Evolutionary conservation across 2,888 invertebrate genomes (phyloP).

Genomic region (Loripinus fragilis): DNA sequence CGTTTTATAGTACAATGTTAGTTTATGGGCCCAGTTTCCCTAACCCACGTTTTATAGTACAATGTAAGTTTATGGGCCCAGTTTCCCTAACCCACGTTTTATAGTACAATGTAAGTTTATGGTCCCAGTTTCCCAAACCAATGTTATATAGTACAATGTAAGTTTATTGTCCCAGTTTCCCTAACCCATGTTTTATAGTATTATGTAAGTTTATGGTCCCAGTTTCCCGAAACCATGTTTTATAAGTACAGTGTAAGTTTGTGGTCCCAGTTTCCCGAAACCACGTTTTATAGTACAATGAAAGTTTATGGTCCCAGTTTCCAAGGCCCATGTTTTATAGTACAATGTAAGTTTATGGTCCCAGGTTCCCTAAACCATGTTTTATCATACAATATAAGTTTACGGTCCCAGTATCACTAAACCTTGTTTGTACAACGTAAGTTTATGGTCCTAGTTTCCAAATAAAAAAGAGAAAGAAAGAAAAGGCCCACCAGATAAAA

Average conservation of each 20-base stretch:
- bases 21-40: too few relatives aligned
- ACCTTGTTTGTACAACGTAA: background rate
- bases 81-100: background rate
- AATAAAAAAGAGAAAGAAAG: too few relatives aligned
- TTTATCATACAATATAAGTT: background rate
- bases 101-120: slow-evolving; percentile 2
- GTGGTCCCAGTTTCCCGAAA: background rate
- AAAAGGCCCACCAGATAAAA: too few relatives aligned
- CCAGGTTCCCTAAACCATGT: background rate
- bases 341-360: slow-evolving; percentile 6
- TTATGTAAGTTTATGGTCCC: slow-evolving; percentile 1
- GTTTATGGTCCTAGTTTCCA: background rate
- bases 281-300: background rate
- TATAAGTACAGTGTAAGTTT: background rate
- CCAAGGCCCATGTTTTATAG: background rate
- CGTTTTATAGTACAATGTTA: too few relatives aligned
- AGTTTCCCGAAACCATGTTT: slow-evolving; percentile 2
- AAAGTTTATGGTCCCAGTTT: slow-evolving; percentile 7
- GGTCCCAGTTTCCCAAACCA: background rate
- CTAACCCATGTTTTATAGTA: background rate
- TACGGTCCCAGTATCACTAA: background rate
- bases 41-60: too few relatives aligned
- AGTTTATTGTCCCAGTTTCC: background rate
- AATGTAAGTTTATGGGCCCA: slow-evolving; percentile 6
- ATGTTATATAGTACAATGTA: background rate